Percentiles rank a stretch among this genome's conserved stretches.
Evolutionary conservation across 2,113 vertebrate species (phyloP).

Genomic region (Centrocercus urophasianus): DNA sequence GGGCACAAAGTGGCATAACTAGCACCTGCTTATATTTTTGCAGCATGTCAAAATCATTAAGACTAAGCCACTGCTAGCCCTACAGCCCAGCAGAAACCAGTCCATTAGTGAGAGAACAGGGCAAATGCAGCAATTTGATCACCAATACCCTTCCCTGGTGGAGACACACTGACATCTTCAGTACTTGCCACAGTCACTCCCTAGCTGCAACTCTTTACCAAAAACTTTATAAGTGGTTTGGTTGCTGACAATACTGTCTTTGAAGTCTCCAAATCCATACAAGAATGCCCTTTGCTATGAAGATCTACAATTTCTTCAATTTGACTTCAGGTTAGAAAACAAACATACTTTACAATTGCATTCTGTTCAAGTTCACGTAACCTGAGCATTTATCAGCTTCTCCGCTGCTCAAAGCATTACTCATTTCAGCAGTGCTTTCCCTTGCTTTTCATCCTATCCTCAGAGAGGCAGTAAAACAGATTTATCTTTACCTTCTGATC

Average conservation of each 20-base stretch:
- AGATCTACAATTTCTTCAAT: neutral
- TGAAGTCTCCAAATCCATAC: neutral
- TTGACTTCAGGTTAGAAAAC: neutral
- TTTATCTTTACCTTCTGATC: constrained; percentile 53
- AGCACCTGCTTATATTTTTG: neutral
- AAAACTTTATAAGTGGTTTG: neutral
- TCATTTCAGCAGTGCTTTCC: constrained; percentile 35
- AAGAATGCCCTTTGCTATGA: neutral
- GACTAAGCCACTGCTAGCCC: neutral
- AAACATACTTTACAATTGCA: neutral
- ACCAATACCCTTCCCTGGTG: neutral
- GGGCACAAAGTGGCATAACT: neutral
- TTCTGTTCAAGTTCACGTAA: neutral
- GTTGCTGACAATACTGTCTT: neutral
- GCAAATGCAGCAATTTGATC: neutral
- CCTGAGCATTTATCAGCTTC: neutral
- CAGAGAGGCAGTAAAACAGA: constrained; percentile 27
- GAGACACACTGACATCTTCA: neutral
- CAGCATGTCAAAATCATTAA: neutral
- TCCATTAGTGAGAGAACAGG: neutral
- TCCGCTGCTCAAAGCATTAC: constrained; percentile 5
- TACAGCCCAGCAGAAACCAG: neutral
- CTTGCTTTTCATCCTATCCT: constrained; percentile 37
- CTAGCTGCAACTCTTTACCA: neutral
- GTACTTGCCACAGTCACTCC: neutral